Evolutionary conservation across 2,113 vertebrate genomes (phyloP), one percentile per base, ranked within the genome.

Genomic region (Sprattus sprattus): DNA sequence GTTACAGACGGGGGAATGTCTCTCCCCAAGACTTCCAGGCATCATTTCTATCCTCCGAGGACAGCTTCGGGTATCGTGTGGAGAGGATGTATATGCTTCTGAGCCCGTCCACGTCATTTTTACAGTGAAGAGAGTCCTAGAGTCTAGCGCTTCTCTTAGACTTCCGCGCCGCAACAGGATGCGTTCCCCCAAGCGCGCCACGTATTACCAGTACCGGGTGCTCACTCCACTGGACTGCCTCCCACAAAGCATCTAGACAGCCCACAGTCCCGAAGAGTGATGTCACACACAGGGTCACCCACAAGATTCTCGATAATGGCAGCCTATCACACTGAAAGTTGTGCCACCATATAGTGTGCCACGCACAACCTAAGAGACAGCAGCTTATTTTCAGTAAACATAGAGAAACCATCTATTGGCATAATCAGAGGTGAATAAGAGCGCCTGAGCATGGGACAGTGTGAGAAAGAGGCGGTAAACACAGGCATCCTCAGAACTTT

Each of bases 231-330:
- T 71, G n/a, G 81, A 85, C 83, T 44, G 71, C 64, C 81, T 45
- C 45, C 45, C 84, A 82, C 85, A 80, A 52, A 64, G 60, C 83
- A 85, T 57, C 50, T 82, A 82, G 54, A 85, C 81, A 83, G 60
- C 85, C 28, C 81, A 83, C 86, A 60, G 86, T 25, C 60, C 60
- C 83, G 78, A 71, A 49, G 25, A 86, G 87, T 91, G 88, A 89
- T 89, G 87, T 89, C 88, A 89, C 84, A 71, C 39, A 39, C 39
- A 39, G 39, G 39, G 39, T 1, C 39, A 39, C 39, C 39, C 39
- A 39, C 39, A 39, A 39, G 39, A 39, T 39, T 39, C 39, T 39
- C 39, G 39, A 1, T 39, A 39, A 39, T 39, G 39, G 39, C 39
- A 39, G 39, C 39, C 39, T 39, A 39, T 39, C 39, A 39, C 39